Evolutionary conservation across 2,888 invertebrate species (phyloP).

Genomic region (Diabrotica balteata): DNA sequence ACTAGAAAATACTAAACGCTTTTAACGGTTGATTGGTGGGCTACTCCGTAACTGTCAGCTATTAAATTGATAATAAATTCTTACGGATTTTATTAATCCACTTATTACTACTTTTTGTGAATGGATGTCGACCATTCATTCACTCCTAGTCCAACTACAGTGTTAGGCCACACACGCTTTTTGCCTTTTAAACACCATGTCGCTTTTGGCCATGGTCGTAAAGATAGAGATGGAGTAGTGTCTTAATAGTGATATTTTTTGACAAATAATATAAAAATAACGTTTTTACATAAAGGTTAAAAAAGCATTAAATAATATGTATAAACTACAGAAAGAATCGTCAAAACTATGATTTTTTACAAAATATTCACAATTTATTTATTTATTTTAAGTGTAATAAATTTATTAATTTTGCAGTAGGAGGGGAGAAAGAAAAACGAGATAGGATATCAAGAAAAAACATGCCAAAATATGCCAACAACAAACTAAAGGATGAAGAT

Average conservation of each 20-base stretch:
- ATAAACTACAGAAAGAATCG: no score
- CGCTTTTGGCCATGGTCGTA: not conserved
- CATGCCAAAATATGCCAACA: no score
- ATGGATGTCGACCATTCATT: slow-evolving; percentile 28
- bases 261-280: not conserved
- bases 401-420: no score
- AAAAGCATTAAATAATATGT: no score
- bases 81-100: slow-evolving; percentile 30
- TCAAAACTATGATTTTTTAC: no score
- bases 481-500: no score
- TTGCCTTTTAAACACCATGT: slow-evolving; percentile 9
- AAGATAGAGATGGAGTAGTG: not conserved
- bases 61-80: slow-evolving; percentile 15
- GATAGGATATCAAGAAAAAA: no score
- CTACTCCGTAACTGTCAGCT: not conserved
- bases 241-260: not conserved
- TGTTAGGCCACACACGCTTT: slow-evolving; percentile 22
- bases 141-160: slow-evolving; percentile 10
- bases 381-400: no score
- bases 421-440: no score
- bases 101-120: slow-evolving; percentile 24
- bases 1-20: no score
- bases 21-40: not conserved
- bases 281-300: no score
- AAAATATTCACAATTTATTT: no score